Evolutionary conservation across 2,888 invertebrate species (phyloP).

Genomic region (Noctua janthe): DNA sequence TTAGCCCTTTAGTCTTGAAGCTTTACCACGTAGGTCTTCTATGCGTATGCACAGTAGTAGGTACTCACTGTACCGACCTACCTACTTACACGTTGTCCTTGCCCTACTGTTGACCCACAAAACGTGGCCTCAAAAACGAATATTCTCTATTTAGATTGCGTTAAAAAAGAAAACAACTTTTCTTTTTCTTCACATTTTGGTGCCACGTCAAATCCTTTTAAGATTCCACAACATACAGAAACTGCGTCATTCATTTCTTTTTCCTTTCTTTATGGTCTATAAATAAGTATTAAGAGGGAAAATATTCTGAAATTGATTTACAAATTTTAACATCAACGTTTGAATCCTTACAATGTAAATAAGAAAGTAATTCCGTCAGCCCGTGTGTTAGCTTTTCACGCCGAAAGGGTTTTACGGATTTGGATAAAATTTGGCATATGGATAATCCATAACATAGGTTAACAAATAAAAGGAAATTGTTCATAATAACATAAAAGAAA

Average conservation of each 20-base stretch:
- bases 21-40: neutral
- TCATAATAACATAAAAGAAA: neutral
- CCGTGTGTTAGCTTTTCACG: neutral
- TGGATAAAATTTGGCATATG: neutral
- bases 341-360: neutral
- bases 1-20: neutral
- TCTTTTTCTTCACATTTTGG: neutral
- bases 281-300: neutral
- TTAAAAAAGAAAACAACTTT: neutral
- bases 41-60: neutral
- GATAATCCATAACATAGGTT: neutral
- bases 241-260: neutral
- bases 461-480: too few species aligned
- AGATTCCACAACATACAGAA: neutral
- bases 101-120: neutral
- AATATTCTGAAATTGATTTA: neutral
- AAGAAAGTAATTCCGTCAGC: neutral
- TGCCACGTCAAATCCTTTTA: neutral
- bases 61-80: neutral
- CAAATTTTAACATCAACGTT: neutral
- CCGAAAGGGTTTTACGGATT: neutral
- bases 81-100: neutral
- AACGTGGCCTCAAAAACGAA: neutral
- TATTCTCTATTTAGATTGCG: neutral
- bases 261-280: slow-evolving; percentile 1